Evolutionary conservation across 2,888 invertebrate species (phyloP), one percentile per base, ranked within the genome.

Genomic region (Orthonychiurus folsomi): DNA sequence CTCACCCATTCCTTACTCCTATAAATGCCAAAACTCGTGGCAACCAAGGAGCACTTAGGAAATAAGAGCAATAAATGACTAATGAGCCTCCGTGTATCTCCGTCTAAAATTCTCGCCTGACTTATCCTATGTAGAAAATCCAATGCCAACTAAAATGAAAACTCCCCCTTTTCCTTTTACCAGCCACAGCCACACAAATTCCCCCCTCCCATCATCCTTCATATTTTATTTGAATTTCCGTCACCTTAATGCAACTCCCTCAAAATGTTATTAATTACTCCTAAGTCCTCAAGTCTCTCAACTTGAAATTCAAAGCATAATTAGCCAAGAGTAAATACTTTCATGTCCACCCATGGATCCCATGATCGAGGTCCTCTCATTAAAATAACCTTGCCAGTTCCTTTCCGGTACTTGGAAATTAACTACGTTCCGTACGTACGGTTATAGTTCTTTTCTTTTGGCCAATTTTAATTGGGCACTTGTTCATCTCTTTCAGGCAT

Each of bases 181-280:
- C n/a, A n/a, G n/a, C n/a, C n/a, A 37, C 37, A 9, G 15, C 37
- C 15, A 37, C 37, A 15, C 37, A 9, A 15, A 5, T 37, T 15
- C 15, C 5, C 9, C 37, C 37, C 37, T 37, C 37, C 37, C 15
- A 9, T 37, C 37, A 37, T 37, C n/a, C n/a, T n/a, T n/a, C n/a
- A n/a, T n/a, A n/a, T n/a, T n/a, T n/a, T n/a, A n/a, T n/a, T n/a
- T n/a, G n/a, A 37, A 37, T 37, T 37, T 37, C 37, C 5, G 37
- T 9, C 37, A 37, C 37, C 5, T 37, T 37, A 37, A n/a, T n/a
- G n/a, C n/a, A n/a, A n/a, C n/a, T n/a, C n/a, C n/a, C n/a, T n/a
- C n/a, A n/a, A n/a, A n/a, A n/a, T n/a, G 37, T 37, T 37, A 37
- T 37, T 37, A 37, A 37, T 37, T 37, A 37, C n/a, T 37, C 37